Conservation (phyloP, 2,797 vertebrate species). For the Tokudaia tokunoshimensis region DNA sequence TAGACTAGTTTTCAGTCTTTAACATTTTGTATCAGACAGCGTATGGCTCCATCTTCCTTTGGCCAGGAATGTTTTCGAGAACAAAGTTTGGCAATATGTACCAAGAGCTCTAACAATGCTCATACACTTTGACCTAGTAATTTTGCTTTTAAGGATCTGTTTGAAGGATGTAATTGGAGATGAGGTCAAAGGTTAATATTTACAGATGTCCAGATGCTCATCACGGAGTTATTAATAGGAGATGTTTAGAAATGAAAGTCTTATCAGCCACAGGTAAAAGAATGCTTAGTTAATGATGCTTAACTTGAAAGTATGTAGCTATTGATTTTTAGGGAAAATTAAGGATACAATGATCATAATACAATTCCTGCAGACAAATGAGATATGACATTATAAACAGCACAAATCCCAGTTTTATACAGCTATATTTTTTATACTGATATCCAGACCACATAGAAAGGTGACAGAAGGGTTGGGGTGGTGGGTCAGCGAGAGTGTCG, state of each 20-base stretch:
- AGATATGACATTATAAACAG: background rate
- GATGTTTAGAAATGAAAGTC: constrained; percentile 46
- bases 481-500: no score
- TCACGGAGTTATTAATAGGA: constrained; percentile 59
- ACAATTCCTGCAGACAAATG: background rate
- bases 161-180: constrained; percentile 64
- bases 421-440: constrained; percentile 41
- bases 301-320: constrained; percentile 17
- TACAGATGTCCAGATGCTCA: constrained; percentile 64
- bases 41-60: background rate
- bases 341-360: background rate
- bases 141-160: constrained; percentile 61
- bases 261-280: background rate
- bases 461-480: background rate
- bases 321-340: constrained; percentile 45
- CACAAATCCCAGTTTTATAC: background rate
- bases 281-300: constrained; percentile 12
- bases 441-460: background rate
- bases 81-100: constrained; percentile 27
- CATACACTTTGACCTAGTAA: constrained; percentile 58
- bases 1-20: constrained; percentile 32
- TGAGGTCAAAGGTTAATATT: constrained; percentile 71
- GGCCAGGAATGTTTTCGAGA: constrained; percentile 43
- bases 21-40: background rate
- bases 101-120: constrained; percentile 29